Conservation (phyloP, 2,888 invertebrate genomes). For the Chalcis sispes region DNA sequence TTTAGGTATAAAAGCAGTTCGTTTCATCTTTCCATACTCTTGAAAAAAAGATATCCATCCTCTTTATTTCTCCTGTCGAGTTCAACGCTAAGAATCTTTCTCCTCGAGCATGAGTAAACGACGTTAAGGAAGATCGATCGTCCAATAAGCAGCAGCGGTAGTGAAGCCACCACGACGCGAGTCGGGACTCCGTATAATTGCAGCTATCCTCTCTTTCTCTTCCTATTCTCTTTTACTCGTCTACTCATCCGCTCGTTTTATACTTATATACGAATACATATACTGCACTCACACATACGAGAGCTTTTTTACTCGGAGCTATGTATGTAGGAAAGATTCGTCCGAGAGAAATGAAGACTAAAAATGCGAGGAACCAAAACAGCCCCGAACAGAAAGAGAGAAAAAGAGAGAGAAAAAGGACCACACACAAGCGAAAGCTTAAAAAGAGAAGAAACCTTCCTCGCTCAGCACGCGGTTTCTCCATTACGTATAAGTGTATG, state of each 20-base stretch:
- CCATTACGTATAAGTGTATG: constrained; percentile 16
- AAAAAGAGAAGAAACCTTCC: constrained; percentile 29
- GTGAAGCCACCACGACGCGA: too few relatives aligned
- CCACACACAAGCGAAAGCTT: neutral
- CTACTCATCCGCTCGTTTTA: neutral
- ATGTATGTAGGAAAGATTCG: too few relatives aligned
- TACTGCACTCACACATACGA: neutral
- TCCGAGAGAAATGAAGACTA: neutral
- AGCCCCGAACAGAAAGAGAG: neutral
- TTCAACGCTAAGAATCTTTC: constrained; percentile 23
- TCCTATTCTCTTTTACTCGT: neutral
- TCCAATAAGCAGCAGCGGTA: constrained; percentile 54
- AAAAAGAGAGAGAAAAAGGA: constrained; percentile 21
- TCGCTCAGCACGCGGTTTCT: constrained; percentile 20
- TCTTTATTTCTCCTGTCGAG: neutral
- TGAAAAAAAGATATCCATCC: neutral
- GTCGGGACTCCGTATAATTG: constrained; percentile 56
- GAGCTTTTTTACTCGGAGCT: too few relatives aligned
- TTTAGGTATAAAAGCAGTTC: neutral
- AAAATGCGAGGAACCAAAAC: constrained; percentile 25
- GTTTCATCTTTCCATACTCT: neutral
- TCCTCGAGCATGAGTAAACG: constrained; percentile 54
- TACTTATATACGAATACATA: neutral
- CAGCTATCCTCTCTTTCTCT: neutral
- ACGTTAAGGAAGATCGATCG: constrained; percentile 63